Evolutionary conservation across 2,888 invertebrate species (phyloP), one percentile per base, ranked within the genome.

Genomic region (Watsonalla binaria): DNA sequence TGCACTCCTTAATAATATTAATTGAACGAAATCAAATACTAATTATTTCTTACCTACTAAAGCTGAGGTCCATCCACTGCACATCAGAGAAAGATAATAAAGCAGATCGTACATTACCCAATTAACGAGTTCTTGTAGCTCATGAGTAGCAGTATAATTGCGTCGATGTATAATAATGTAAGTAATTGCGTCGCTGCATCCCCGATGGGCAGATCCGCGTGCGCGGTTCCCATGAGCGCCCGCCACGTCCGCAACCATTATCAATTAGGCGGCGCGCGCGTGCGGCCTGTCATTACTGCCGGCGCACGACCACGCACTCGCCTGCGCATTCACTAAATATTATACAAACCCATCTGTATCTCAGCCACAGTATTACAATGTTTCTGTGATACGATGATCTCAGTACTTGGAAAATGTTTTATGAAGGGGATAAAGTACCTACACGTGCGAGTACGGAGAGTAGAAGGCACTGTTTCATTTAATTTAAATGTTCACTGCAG

Each of bases 191-290:
- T 75, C 71, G 66, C 62, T 60, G 59, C 63, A 65, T 72, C 64
- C 68, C 56, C 50, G 47, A 51, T 52, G 39, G 13, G 47, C 42
- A 59, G 65, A 60, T 59, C 59, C 54, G 64, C 62, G 66, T 66
- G 63, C 60, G 48, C 65, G 61, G 77, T 83, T 83, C 83, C 82
- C 84, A 83, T 78, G 76, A 77, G 71, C 74, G 68, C 67, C 72
- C 77, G 84, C 80, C 86, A 81, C 81, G 83, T 86, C 81, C 78
- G 70, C 78, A 72, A 69, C 84, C 82, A 87, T 90, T 89, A 89
- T 89, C 90, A 90, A 89, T 90, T 88, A 90, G 86, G 78, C 80
- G 82, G 75, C 81, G 75, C 78, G 83, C 85, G 86, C 87, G 86
- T 87, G 88, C 86, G 86, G 82, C 82, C 85, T 85, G 89, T 88